Evolutionary conservation across 2,888 invertebrate genomes (phyloP), one percentile per base, ranked within the genome.

Genomic region (Scotopteryx bipunctaria): DNA sequence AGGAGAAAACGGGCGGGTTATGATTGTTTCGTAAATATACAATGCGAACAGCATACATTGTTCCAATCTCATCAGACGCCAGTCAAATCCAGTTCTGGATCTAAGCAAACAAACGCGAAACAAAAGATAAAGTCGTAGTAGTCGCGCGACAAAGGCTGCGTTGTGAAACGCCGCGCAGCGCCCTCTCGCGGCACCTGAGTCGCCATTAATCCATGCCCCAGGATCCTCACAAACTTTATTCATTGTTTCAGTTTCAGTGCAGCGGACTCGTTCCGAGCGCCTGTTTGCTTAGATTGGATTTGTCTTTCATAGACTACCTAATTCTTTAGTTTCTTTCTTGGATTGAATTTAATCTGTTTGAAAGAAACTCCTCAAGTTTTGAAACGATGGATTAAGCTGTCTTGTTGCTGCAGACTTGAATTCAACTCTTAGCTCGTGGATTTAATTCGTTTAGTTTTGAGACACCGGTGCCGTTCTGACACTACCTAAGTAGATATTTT

Each of bases 171-270:
- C 64, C 59, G 51, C 61, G 44, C 60, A 64, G 61, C 66, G 69
- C 66, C 74, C 73, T 66, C 72, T 67, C 66, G 70, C 54, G 62
- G 66, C 79, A 79, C 80, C 81, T 80, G 80, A 79, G 78, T 71
- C 73, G 9, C 42, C 29, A 41, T 54, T 56, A 53, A 57, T 75
- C 74, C 72, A 55, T 61, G 61, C 68, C 63, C 71, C 73, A 71
- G 67, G 47, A 50, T 56, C 42, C 46, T 77, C 78, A 81, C 76
- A 79, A 86, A 86, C 80, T 86, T 83, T 80, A 77, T 79, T 82
- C 81, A 86, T 84, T 85, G 83, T 83, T 81, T 79, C 76, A 78
- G 76, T 75, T 69, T 73, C 71, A 66, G 73, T 79, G 78, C 81
- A 79, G 51, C 69, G 71, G 69, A 59, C 62, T 55, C 57, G 55